A percentile compares a stretch with the other conserved stretches of the same genome.
phyloP scores from a whole-genome alignment of 2,888 invertebrate genomes.

The Lucinisca nassula region DNA sequence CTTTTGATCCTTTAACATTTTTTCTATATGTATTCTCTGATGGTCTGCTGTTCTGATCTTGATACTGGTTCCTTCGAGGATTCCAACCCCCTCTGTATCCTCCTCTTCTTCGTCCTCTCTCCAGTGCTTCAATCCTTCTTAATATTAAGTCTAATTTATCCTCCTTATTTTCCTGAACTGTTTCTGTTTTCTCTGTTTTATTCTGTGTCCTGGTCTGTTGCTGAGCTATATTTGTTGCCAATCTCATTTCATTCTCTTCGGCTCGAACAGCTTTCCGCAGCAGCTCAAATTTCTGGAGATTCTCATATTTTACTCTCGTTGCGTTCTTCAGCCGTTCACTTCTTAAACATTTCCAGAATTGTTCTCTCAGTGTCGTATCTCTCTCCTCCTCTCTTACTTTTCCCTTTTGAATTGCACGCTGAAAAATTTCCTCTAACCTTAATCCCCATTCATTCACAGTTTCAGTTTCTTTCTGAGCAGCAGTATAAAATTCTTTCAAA shows the following conservation, averaged over 20 bases:
- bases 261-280: background rate
- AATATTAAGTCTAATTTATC: background rate
- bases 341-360: background rate
- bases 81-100: too few relatives aligned
- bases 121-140: background rate
- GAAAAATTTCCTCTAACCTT: background rate
- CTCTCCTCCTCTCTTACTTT: background rate
- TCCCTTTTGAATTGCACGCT: background rate
- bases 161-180: background rate
- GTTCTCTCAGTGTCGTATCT: background rate
- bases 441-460: background rate
- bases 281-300: background rate
- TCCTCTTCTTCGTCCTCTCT: background rate
- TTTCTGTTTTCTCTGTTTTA: background rate
- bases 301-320: background rate
- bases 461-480: background rate
- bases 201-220: background rate
- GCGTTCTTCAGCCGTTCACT: background rate
- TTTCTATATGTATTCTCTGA: background rate
- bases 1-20: background rate
- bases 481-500: background rate
- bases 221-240: background rate
- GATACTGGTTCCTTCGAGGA: background rate
- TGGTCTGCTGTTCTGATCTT: background rate
- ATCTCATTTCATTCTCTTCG: background rate